Percentiles rank a stretch among this genome's conserved stretches.
Evolutionary conservation across 2,797 vertebrate species (phyloP).

Genomic region (Gila robusta): DNA sequence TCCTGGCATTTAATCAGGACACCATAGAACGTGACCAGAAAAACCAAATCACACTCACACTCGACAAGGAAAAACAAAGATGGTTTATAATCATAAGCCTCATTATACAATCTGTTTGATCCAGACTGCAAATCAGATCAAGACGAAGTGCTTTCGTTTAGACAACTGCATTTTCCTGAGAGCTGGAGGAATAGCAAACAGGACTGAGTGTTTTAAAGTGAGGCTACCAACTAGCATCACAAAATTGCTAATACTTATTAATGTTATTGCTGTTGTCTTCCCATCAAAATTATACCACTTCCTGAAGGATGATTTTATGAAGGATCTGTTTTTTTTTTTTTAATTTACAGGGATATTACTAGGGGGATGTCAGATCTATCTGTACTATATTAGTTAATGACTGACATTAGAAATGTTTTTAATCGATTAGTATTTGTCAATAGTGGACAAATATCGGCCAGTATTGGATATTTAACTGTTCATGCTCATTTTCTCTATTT

Average conservation of each 20-base stretch:
- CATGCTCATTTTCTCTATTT: not conserved
- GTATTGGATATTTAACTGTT: not conserved
- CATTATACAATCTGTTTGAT: slow-evolving; percentile 61
- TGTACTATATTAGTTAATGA: not conserved
- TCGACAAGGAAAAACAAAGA: slow-evolving; percentile 48
- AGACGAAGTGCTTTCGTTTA: slow-evolving; percentile 46
- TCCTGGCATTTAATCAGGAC: slow-evolving; percentile 80
- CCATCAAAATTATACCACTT: not conserved
- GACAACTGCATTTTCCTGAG: slow-evolving; percentile 37
- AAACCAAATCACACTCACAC: slow-evolving; percentile 51
- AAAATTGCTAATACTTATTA: not conserved
- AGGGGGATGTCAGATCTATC: not conserved
- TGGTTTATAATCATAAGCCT: slow-evolving; percentile 57
- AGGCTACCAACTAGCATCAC: not conserved
- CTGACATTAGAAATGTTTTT: not conserved
- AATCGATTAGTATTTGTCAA: not conserved
- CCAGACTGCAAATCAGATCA: slow-evolving; percentile 43
- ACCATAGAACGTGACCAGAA: slow-evolving; percentile 71
- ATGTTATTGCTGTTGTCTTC: not conserved
- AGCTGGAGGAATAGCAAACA: slow-evolving; percentile 27
- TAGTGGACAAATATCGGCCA: not conserved
- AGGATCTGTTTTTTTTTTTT: not conserved
- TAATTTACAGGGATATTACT: not conserved
- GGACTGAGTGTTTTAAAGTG: not conserved
- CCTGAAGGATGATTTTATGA: not conserved